A percentile compares a stretch with the other conserved stretches of the same genome.
phyloP scores from a whole-genome alignment of 2,888 invertebrate species.

The Rotaria macrura region DNA sequence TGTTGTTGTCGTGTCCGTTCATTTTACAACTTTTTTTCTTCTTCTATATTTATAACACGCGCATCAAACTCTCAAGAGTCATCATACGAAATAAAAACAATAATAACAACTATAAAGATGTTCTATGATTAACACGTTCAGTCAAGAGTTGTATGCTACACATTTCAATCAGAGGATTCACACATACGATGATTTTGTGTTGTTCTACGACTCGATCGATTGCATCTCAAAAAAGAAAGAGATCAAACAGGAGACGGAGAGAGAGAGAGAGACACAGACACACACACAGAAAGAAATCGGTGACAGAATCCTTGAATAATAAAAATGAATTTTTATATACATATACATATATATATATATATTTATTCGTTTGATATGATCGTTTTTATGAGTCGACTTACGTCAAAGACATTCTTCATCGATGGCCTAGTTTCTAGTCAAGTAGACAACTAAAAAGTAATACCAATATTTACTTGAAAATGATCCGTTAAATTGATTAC shows the following conservation, averaged over 20 bases:
- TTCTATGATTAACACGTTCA: slow-evolving; percentile 12
- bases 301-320: not conserved
- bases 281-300: not conserved
- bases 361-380: not conserved
- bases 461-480: not conserved
- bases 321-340: no score
- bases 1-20: not conserved
- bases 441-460: not conserved
- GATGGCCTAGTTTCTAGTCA: not conserved
- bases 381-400: not conserved
- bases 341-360: not conserved
- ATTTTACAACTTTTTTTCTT: not conserved
- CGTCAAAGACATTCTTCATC: not conserved
- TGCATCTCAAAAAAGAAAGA: not conserved
- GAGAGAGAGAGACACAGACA: no score
- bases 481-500: not conserved
- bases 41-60: not conserved
- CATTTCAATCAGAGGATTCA: slow-evolving; percentile 12
- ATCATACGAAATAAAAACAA: slow-evolving; percentile 11
- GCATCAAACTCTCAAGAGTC: slow-evolving; percentile 15
- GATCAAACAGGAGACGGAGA: not conserved
- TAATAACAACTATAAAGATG: not conserved
- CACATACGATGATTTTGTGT: not conserved
- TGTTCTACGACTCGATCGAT: not conserved
- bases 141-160: not conserved